These are phyloP conservation scores for Theristicus caerulescens DNA, from an alignment of 2,113 vertebrate species.

Conservation along the genomic window DNA sequence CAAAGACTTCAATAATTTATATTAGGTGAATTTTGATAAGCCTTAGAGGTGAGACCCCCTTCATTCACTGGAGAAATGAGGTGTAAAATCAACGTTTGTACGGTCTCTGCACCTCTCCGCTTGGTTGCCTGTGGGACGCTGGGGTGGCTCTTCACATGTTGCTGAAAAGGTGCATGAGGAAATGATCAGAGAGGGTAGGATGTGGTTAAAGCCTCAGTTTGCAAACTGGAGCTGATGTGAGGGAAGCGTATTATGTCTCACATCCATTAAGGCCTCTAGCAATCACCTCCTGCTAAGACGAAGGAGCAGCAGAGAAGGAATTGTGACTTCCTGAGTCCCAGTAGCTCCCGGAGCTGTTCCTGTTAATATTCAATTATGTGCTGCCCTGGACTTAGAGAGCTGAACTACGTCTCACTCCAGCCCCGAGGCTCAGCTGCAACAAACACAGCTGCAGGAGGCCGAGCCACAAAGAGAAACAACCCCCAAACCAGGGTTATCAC, in stretches of 20 bases:
- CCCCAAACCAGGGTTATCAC: not conserved
- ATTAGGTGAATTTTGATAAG: not conserved
- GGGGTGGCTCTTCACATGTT: not conserved
- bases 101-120: not conserved
- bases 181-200: conserved; percentile 52
- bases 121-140: not conserved
- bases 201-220: conserved; percentile 58
- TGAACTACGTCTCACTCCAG: not conserved
- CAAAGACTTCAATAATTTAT: not conserved
- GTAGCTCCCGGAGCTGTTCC: conserved; percentile 21
- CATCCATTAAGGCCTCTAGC: conserved; percentile 41
- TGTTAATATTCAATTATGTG: conserved; percentile 49
- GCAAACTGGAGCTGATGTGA: conserved; percentile 44
- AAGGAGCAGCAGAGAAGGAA: conserved; percentile 21
- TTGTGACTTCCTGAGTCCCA: conserved; percentile 31
- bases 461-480: conserved; percentile 10
- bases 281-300: conserved; percentile 1
- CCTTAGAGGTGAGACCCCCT: not conserved
- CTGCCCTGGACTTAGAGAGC: not conserved
- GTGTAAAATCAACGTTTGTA: not conserved
- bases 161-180: conserved; percentile 42
- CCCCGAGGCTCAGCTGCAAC: conserved; percentile 8
- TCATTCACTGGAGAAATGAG: not conserved
- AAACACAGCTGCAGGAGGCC: conserved; percentile 46
- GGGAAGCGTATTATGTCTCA: conserved; percentile 7